These are phyloP conservation scores for Coelopa pilipes DNA, from an alignment of 2,888 invertebrate genomes.

Conservation along the genomic window DNA sequence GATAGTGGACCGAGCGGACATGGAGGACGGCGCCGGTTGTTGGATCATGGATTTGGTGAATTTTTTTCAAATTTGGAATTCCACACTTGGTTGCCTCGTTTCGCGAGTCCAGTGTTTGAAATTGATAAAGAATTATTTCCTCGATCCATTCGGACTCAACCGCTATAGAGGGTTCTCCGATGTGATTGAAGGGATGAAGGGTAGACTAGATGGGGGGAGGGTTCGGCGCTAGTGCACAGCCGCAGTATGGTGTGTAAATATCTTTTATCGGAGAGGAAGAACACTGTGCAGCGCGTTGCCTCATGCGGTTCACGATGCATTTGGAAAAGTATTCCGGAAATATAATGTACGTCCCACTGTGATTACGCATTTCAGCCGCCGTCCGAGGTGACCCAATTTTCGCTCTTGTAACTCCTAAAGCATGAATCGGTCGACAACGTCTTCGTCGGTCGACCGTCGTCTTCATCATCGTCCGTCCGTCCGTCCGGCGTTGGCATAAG, in stretches of 20 bases:
- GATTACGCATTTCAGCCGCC: slow-evolving; percentile 39
- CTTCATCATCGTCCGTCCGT: too few relatives aligned
- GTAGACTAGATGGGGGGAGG: neutral
- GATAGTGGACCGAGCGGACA: slow-evolving; percentile 1
- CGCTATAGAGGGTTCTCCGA: neutral
- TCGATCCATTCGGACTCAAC: neutral
- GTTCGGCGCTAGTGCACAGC: too few relatives aligned
- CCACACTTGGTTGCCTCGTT: neutral
- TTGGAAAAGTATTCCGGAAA: slow-evolving; percentile 49
- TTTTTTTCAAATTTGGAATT: neutral
- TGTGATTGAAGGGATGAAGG: neutral
- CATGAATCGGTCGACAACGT: neutral
- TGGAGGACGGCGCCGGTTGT: neutral
- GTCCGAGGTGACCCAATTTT: slow-evolving; percentile 42
- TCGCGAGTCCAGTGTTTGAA: neutral
- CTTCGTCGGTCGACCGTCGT: neutral
- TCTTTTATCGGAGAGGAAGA: slow-evolving; percentile 46
- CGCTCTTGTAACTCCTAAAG: slow-evolving; percentile 8
- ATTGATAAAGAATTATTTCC: slow-evolving; percentile 4
- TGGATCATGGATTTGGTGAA: neutral
- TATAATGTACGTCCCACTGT: slow-evolving; percentile 45
- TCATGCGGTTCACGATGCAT: neutral
- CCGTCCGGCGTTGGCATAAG: neutral
- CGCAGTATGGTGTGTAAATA: neutral
- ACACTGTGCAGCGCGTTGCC: slow-evolving; percentile 21